phyloP scores from a whole-genome alignment of 2,797 vertebrate species.

The Anabacerthia variegaticeps region DNA sequence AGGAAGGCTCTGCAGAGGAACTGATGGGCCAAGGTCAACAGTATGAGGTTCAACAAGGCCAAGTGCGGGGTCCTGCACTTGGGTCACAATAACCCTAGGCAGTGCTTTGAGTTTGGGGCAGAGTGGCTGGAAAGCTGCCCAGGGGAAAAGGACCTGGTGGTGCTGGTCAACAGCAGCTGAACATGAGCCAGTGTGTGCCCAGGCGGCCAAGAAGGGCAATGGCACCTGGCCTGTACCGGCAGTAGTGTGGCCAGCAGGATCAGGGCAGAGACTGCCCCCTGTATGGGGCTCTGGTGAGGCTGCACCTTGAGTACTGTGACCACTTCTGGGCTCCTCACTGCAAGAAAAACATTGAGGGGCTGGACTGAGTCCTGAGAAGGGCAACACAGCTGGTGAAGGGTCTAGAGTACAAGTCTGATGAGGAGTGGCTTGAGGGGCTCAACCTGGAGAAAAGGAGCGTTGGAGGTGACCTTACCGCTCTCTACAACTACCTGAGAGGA shows the following conservation, averaged over 20 bases:
- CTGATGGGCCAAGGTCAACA: too few relatives aligned
- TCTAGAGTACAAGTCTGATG: neutral
- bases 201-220: neutral
- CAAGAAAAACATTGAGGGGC: neutral
- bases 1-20: neutral
- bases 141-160: neutral
- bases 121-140: neutral
- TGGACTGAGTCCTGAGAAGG: accelerated
- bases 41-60: neutral
- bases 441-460: neutral
- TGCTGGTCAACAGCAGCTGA: neutral
- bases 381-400: accelerated
- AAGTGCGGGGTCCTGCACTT: neutral
- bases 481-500: neutral
- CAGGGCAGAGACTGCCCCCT: neutral
- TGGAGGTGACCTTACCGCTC: neutral
- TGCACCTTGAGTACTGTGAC: neutral
- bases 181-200: neutral
- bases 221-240: neutral
- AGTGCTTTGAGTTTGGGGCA: neutral
- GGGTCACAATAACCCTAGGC: neutral
- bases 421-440: neutral
- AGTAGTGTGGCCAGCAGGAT: neutral
- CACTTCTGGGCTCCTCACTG: neutral
- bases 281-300: neutral